Evolutionary conservation across 2,797 vertebrate genomes (phyloP), one percentile per base, ranked within the genome.

Genomic region (Diplodus puntazzo): DNA sequence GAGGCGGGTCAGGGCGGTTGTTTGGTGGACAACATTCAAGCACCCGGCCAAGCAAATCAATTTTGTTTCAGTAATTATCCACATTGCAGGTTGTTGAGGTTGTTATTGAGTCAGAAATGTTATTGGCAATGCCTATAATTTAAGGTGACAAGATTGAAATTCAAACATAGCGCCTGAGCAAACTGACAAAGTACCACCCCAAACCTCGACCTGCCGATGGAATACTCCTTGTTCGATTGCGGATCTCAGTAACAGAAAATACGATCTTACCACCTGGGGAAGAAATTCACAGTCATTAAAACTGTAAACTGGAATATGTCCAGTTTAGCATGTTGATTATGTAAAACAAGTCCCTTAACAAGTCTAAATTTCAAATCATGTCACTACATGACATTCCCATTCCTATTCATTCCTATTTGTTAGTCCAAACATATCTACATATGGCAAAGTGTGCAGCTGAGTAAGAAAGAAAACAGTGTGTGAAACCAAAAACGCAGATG

Each of bases 381-480:
- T 80, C 81, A 77, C 10, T 1, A 69, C 42, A 87, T 72, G 70
- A 88, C 34, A 9, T 34, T 34, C 34, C 34, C 34, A 81, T 53
- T 42, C 45, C 45, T 75, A 71, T 81, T 77, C 57, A 75, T 77
- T 87, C n/a, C 42, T 59, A 20, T 83, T 81, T 86, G 61, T 81
- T 71, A 73, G 23, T 80, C 25, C 49, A 85, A 86, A 83, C 49
- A 83, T 58, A 81, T 87, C 73, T 77, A 57, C 83, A 77, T 45
- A 55, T 60, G 58, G 65, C 59, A 64, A 80, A 85, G 81, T 74
- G 69, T 79, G 71, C 50, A 42, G 85, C 76, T 81, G 90, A 89
- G 82, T 69, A 68, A 78, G 46, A 89, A 77, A 67, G 69, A 87
- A 93, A 92, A 90, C 81, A 86, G 39, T 43, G 34, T 42, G 77